Conservation (phyloP, 2,888 invertebrate genomes). For the Caenorhabditis wallacei region DNA sequence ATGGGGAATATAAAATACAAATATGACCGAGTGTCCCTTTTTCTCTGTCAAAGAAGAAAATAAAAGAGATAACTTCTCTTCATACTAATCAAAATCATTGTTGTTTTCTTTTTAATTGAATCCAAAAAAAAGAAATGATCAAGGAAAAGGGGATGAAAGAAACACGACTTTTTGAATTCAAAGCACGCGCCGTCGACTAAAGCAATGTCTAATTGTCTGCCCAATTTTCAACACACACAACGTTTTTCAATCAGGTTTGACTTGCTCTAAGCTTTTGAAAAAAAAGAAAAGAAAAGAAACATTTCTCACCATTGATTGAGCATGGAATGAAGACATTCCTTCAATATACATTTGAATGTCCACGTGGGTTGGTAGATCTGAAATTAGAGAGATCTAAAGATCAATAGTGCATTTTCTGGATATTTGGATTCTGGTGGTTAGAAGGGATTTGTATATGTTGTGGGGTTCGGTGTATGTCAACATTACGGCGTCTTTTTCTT, state of each 20-base stretch:
- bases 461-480: too few species aligned
- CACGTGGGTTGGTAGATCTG: conserved; percentile 80
- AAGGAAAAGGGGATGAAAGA: not conserved
- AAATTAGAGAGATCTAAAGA: conserved; percentile 49
- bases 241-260: conserved; percentile 52
- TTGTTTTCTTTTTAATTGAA: conserved; percentile 30
- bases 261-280: conserved; percentile 19
- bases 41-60: too few species aligned
- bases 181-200: conserved; percentile 33
- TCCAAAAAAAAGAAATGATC: not conserved
- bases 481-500: too few species aligned
- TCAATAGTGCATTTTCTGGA: not conserved
- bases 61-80: conserved; percentile 29
- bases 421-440: not conserved
- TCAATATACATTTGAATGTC: conserved; percentile 83
- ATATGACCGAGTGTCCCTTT: conserved; percentile 14
- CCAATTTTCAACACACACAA: conserved; percentile 43
- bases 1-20: conserved; percentile 51
- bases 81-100: conserved; percentile 43
- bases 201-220: conserved; percentile 49
- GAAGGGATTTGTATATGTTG: not conserved
- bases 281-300: not conserved
- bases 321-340: conserved; percentile 83
- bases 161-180: conserved; percentile 45
- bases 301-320: conserved; percentile 81